A percentile compares a stretch with the other conserved stretches of the same genome.
These are phyloP conservation scores for Orchesella flavescens DNA, from an alignment of 2,888 invertebrate genomes.

Conservation along the genomic window DNA sequence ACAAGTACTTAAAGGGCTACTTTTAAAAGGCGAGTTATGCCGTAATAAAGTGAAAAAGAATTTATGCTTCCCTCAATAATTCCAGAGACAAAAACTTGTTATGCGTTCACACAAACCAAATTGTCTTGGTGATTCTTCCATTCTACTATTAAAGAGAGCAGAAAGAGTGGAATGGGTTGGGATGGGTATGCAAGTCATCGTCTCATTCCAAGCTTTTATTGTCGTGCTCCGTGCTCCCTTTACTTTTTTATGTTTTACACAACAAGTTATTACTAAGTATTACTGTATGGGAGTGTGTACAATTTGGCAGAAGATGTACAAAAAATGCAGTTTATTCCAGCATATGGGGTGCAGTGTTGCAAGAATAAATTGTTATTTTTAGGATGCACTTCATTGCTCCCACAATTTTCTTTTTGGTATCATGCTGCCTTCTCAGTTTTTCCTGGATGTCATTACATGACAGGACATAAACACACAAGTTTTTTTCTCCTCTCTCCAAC, in stretches of 20 bases:
- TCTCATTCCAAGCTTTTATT: background rate
- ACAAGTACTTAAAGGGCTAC: slow-evolving; percentile 17
- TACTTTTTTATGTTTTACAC: slow-evolving; percentile 20
- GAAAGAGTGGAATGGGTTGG: slow-evolving; percentile 13
- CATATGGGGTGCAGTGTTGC: slow-evolving; percentile 24
- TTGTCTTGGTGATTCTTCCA: slow-evolving; percentile 3
- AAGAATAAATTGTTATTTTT: slow-evolving; percentile 34
- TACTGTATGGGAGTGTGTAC: slow-evolving; percentile 2
- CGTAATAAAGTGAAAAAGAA: too few relatives aligned
- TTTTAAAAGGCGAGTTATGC: background rate
- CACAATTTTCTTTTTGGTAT: background rate
- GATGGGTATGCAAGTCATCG: slow-evolving; percentile 13
- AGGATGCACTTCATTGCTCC: slow-evolving; percentile 28
- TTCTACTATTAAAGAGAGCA: background rate
- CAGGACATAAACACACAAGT: slow-evolving; percentile 12
- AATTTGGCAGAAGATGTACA: slow-evolving; percentile 12
- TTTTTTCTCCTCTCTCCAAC: background rate
- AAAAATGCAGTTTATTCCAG: slow-evolving; percentile 9
- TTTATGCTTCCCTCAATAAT: too few relatives aligned
- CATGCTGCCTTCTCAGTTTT: slow-evolving; percentile 1
- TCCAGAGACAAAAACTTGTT: background rate
- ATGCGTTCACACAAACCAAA: background rate
- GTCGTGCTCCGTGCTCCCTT: slow-evolving; percentile 9
- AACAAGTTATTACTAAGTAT: slow-evolving; percentile 26
- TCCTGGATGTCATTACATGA: slow-evolving; percentile 19